Percentiles rank a stretch among this genome's conserved stretches.
Conservation (phyloP, 30 jellyfish, hydroid and myxozoan genomes). For the Hydractinia echinata region DNA sequence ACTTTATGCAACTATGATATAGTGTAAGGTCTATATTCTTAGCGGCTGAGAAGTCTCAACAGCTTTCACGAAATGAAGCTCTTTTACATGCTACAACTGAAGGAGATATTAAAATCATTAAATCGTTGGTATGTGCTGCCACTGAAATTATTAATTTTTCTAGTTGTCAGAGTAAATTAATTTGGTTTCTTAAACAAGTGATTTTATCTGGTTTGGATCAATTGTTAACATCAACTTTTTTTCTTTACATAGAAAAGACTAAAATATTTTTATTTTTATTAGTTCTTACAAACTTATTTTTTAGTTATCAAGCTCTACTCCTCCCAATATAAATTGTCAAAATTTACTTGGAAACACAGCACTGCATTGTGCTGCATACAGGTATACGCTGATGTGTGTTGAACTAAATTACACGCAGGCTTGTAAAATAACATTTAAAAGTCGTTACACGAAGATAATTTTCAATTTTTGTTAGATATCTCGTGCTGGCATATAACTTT, state of each 20-base stretch:
- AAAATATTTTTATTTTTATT: neutral
- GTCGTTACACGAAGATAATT: no score
- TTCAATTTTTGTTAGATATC: no score
- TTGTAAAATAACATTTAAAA: no score
- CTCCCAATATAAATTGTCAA: slow-evolving; percentile 90
- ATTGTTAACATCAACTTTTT: neutral
- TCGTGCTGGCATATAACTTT: no score
- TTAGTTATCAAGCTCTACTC: slow-evolving; percentile 47
- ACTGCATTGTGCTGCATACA: slow-evolving; percentile 93
- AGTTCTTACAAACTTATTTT: neutral
- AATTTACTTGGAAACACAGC: slow-evolving; percentile 97
- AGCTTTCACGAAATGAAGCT: slow-evolving; percentile 65
- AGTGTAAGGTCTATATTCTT: neutral
- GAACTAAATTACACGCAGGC: neutral
- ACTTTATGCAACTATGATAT: neutral
- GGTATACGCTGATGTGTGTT: slow-evolving; percentile 33
- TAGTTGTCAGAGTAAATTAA: neutral
- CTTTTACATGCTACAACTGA: slow-evolving; percentile 80
- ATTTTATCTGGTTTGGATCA: neutral
- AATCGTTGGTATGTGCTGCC: slow-evolving; percentile 53
- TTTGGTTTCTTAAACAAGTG: neutral
- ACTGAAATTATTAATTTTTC: no score
- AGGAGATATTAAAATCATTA: slow-evolving; percentile 63
- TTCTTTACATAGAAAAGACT: neutral
- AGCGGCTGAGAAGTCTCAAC: slow-evolving; percentile 97